phyloP scores from a whole-genome alignment of 2,888 invertebrate genomes.

The Hydrotaea cyrtoneurina region DNA sequence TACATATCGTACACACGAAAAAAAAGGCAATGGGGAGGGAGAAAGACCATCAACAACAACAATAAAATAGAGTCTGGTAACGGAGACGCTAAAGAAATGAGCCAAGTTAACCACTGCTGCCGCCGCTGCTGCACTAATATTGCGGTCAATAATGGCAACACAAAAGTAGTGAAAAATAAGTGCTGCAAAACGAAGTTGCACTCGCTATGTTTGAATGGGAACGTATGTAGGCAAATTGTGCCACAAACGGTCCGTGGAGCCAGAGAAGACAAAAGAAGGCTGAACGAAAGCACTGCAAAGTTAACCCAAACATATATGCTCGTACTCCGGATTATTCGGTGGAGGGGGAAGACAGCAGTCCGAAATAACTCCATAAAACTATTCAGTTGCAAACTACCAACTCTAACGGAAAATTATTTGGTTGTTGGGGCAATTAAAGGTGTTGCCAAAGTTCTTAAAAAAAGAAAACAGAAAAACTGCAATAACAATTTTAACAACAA shows the following conservation, averaged over 20 bases:
- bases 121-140: slow-evolving; percentile 48
- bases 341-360: no score
- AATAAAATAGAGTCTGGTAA: not conserved
- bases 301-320: no score
- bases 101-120: slow-evolving; percentile 17
- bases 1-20: not conserved
- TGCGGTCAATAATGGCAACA: slow-evolving; percentile 54
- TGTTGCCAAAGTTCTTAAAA: no score
- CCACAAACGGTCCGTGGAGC: not conserved
- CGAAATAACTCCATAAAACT: no score
- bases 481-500: no score
- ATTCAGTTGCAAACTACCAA: no score
- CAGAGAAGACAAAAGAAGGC: not conserved
- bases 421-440: no score
- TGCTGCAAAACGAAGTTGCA: slow-evolving; percentile 15
- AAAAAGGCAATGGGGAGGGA: not conserved
- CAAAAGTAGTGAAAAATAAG: not conserved
- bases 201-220: not conserved
- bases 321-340: no score
- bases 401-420: no score
- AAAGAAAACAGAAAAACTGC: no score
- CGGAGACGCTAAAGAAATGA: not conserved
- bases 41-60: not conserved
- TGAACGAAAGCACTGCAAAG: no score
- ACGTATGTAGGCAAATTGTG: not conserved